Conservation (phyloP, 2,797 vertebrate species). For the Percopsis omiscomaycus region DNA sequence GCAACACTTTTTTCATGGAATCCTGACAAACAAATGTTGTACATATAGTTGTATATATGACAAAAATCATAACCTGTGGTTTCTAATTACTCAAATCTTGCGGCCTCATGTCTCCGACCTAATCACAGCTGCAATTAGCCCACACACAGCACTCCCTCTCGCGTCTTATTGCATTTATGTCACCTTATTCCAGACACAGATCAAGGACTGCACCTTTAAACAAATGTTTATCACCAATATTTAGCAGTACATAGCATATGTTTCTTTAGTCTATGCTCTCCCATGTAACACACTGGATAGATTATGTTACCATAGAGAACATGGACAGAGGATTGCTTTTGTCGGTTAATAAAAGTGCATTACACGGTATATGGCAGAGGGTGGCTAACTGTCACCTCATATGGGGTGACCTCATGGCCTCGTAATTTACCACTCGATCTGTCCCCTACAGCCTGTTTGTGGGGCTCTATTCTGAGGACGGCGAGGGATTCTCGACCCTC, state of each 20-base stretch:
- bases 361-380: constrained; percentile 6
- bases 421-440: constrained; percentile 41
- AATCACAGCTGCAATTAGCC: no score
- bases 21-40: no score
- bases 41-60: no score
- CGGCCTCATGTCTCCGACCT: no score
- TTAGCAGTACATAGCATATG: no score
- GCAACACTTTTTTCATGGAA: no score
- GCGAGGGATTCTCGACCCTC: constrained; percentile 36
- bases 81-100: no score
- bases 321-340: background rate
- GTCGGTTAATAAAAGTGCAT: constrained; percentile 13
- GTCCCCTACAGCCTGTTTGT: constrained; percentile 30
- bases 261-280: background rate
- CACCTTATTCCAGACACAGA: background rate
- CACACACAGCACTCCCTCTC: no score
- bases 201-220: background rate
- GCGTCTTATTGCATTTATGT: no score
- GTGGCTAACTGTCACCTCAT: constrained; percentile 36
- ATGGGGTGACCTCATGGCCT: constrained; percentile 24
- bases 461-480: constrained; percentile 31
- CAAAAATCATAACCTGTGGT: no score
- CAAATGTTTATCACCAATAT: background rate
- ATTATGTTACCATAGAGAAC: background rate
- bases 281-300: constrained; percentile 17